Percentiles rank a stretch among this genome's conserved stretches.
Conservation (phyloP, 2,113 vertebrate species). For the Megatriorchis doriae region DNA sequence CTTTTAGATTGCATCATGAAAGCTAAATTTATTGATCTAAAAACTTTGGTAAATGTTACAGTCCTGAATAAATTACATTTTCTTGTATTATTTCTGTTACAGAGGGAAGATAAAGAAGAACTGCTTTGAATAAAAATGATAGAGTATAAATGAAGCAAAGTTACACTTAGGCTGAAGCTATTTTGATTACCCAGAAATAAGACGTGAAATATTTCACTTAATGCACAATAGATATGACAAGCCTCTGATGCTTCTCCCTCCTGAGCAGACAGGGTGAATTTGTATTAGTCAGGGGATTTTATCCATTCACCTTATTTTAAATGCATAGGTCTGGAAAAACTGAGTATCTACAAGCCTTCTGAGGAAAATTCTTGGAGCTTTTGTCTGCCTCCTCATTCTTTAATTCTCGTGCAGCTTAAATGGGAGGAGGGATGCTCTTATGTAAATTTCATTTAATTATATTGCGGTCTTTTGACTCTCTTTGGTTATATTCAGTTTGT, state of each 20-base stretch:
- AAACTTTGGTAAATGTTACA: background rate
- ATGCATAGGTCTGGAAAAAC: background rate
- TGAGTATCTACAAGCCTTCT: background rate
- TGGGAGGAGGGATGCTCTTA: background rate
- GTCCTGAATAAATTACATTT: background rate
- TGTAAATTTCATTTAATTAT: background rate
- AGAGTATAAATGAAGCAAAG: background rate
- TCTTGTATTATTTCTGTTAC: background rate
- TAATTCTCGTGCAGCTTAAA: background rate
- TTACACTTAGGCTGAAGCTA: background rate
- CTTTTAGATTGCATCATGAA: background rate
- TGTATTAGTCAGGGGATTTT: constrained; percentile 19
- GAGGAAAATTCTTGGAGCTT: background rate
- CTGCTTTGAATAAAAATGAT: background rate
- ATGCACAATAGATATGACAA: background rate
- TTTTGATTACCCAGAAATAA: constrained; percentile 12
- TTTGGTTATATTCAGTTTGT: background rate
- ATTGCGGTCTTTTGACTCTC: background rate
- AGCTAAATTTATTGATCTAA: constrained; percentile 14
- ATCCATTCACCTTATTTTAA: background rate
- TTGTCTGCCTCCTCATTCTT: background rate
- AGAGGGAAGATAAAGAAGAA: background rate
- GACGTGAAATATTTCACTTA: constrained; percentile 11
- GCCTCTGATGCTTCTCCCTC: background rate
- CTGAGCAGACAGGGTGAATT: background rate